Evolutionary conservation across 2,797 vertebrate species (phyloP).

Genomic region (Brachymystax lenok): DNA sequence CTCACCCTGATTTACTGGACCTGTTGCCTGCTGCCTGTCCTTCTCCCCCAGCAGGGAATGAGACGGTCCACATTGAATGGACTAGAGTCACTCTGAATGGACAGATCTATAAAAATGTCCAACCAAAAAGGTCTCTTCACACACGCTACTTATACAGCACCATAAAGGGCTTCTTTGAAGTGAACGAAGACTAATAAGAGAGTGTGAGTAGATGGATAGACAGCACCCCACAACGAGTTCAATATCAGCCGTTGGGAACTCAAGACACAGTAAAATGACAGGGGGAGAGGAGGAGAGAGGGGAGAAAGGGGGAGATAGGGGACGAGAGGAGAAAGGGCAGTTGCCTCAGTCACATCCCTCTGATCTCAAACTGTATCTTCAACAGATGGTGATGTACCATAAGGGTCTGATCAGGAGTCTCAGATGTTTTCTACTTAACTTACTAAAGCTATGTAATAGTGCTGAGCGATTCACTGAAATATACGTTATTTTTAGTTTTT

Average conservation of each 20-base stretch:
- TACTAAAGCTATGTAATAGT: not conserved
- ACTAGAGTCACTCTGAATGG: constrained; percentile 33
- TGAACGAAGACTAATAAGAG: not conserved
- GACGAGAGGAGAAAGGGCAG: constrained; percentile 7
- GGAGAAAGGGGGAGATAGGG: constrained; percentile 17
- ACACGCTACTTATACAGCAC: not conserved
- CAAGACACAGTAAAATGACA: not conserved
- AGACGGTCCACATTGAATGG: constrained; percentile 53
- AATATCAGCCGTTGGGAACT: not conserved
- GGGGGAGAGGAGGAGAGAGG: not conserved
- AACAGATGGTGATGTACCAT: constrained; percentile 1
- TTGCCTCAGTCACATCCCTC: not conserved
- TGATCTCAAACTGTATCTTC: not conserved
- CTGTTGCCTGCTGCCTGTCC: constrained; percentile 21
- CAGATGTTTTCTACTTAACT: not conserved
- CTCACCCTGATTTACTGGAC: constrained; percentile 56
- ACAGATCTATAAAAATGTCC: constrained; percentile 42
- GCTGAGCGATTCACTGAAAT: too few relatives aligned
- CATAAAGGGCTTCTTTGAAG: not conserved
- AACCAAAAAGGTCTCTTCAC: constrained; percentile 17
- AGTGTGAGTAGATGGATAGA: not conserved
- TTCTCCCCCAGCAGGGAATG: constrained; percentile 58
- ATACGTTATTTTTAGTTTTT: too few relatives aligned
- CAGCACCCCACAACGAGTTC: not conserved
- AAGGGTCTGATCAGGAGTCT: constrained; percentile 1